Evolutionary conservation across 2,888 invertebrate genomes (phyloP), one percentile per base, ranked within the genome.

Genomic region (Macaria notata): DNA sequence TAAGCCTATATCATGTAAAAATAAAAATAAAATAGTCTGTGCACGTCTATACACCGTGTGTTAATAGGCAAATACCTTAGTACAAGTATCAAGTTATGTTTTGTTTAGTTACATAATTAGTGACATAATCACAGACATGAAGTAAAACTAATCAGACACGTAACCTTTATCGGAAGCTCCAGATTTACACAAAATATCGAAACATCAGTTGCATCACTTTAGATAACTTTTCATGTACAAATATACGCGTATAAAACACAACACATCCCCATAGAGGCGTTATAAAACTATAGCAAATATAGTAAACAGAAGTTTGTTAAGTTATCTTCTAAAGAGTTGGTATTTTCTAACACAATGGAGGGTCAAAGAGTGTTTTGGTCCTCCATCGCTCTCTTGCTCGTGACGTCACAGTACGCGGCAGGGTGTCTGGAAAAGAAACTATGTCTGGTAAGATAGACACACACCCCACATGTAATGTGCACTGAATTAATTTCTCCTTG

Each of bases 381-480:
- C 78, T 85, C 83, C 73, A 70, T 90, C 46, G 77, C 76, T 9
- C 41, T 88, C 3, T 8, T 87, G 0, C 47, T 88, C 9, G 46
- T 88, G 3, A 70, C 82, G 0, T 70, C 81, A 0, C 69, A 68
- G 54, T 79, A 73, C 55, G 76, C 79, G 0, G 62, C 64, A 8
- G 83, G 85, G 30, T 90, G 90, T 60, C 72, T 74, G 41, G 90
- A 87, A 5, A 90, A 87, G 61, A 82, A 76, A 51, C 54, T 88
- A 9, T 87, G 88, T 68, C 73, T 89, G 86, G 90, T 90, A 80
- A 41, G 41, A 8, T 41, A 41, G 9, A 1, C 4, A 6, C 33
- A 43, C 71, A 58, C 36, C 58, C 31, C 45, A n/a, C 19, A 19
- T 1, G 19, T 19, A 2, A 19, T 2, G 19, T 19, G 19, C 19